Conservation (phyloP, 2,113 vertebrate species). For the Psammodynastes pulverulentus region DNA sequence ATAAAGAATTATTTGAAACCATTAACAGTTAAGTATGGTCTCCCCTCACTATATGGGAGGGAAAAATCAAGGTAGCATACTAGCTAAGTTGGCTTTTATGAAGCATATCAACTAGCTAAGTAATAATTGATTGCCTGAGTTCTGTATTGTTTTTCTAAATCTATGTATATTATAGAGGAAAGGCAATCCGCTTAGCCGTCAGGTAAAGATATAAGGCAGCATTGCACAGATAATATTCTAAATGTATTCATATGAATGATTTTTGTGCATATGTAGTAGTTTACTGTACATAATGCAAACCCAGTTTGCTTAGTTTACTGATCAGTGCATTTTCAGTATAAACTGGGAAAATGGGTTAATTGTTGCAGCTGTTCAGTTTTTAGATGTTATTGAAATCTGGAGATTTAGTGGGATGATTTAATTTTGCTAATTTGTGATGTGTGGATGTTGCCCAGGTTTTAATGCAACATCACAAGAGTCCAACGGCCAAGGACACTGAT, state of each 20-base stretch:
- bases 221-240: background rate
- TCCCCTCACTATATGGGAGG: background rate
- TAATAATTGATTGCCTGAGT: background rate
- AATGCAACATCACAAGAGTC: background rate
- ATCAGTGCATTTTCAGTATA: background rate
- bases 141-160: background rate
- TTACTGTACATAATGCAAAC: background rate
- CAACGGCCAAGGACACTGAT: background rate
- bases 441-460: background rate
- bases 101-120: background rate
- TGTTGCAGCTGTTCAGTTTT: background rate
- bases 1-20: constrained; percentile 6
- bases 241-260: background rate
- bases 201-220: background rate
- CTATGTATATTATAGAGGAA: background rate
- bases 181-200: background rate
- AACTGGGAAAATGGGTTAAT: background rate
- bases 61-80: background rate
- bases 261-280: background rate
- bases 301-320: background rate
- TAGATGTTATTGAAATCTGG: background rate
- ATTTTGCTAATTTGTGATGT: background rate
- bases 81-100: background rate
- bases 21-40: background rate
- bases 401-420: background rate